Base-by-base conservation (phyloP, 1,140 invertebrate species). In the Bombus picipes region DNA sequence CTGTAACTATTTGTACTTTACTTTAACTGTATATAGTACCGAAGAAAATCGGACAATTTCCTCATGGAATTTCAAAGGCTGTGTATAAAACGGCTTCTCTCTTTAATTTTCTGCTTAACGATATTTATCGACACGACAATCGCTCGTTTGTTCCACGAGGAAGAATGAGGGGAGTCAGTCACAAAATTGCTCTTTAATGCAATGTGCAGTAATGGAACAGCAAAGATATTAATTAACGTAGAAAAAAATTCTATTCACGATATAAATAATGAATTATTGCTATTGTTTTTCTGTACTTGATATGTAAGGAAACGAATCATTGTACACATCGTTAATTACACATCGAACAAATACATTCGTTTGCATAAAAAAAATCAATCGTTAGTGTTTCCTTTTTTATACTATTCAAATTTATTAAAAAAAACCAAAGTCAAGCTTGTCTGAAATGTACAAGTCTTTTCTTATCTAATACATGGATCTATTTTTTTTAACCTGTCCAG, bases 291-390 rank as follows among this genome's bases (percentile, higher is more conserved):
- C 47, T 76, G 84, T 82, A 82, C 25, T 82, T 73, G 62, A 57
- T 65, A 34, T 53, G 62, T 81, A 80, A 70, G 66, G 57, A 75
- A 86, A 41, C 3, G 28, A 73, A 66, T 81, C 85, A 84, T 77
- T 88, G 72, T 81, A 84, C 68, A 88, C 76, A 65, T 81, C 84
- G 68, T 90, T 84, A 79, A 86, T 88, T 84, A 76, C 41, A 59
- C 22, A 57, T 47, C 41, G 62, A 81, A 85, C 68, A 88, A 87
- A 84, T 88, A 88, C 75, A 83, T 62, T 76, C 34, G 43, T 81
- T 73, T 85, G 70, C 70, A 74, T 73, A 81, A 84, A 84, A 78
- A 34, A n/a, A 3, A 8, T 18, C 25, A 75, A 1, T 28, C 68
- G 37, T 39, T 71, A 5, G 25, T 41, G 28, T 41, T 72, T 18